Conservation (phyloP, 2,113 vertebrate species). For the Gallinago jamesoni region DNA sequence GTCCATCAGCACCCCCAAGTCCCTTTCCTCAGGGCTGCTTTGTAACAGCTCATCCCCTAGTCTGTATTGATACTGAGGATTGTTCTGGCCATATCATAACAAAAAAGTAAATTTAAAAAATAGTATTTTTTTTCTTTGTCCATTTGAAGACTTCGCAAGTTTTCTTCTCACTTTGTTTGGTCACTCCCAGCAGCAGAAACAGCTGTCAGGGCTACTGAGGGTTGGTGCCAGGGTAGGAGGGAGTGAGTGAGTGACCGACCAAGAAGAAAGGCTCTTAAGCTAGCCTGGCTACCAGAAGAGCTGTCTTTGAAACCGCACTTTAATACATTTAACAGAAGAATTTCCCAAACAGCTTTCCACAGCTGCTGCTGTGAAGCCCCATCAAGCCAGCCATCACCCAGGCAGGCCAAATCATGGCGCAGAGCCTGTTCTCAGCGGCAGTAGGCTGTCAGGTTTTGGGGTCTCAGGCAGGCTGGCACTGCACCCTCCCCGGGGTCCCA, state of each 20-base stretch:
- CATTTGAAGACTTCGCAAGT: too few relatives aligned
- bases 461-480: background rate
- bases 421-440: background rate
- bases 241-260: background rate
- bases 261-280: background rate
- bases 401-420: accelerated
- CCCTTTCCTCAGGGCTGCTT: too few relatives aligned
- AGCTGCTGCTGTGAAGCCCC: background rate
- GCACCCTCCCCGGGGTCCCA: background rate
- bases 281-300: background rate
- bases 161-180: background rate
- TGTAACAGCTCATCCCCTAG: too few relatives aligned
- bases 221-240: background rate
- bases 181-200: background rate
- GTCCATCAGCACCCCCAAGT: too few relatives aligned
- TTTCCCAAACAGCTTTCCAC: background rate
- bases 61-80: too few relatives aligned
- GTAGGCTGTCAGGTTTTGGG: background rate
- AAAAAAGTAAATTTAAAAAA: too few relatives aligned
- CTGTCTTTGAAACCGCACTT: background rate
- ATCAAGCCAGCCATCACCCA: background rate
- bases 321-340: background rate
- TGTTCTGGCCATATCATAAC: too few relatives aligned
- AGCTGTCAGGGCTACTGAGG: background rate
- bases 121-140: too few relatives aligned